Evolutionary conservation across 2,797 vertebrate species (phyloP).

Genomic region (Thunnus albacares): DNA sequence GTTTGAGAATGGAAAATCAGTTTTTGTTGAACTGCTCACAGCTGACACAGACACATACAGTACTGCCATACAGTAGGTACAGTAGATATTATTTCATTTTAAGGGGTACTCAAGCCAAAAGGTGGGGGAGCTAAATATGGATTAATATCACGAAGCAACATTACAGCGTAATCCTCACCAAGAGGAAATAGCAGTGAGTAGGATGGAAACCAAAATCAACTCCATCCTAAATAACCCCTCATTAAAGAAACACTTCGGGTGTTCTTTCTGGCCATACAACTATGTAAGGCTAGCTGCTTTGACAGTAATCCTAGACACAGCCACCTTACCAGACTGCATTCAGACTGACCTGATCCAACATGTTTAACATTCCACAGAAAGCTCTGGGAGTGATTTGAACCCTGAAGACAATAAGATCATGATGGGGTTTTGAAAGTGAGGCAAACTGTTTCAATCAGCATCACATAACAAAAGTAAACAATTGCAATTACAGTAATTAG

Average conservation of each 20-base stretch:
- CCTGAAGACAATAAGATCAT: slow-evolving; percentile 51
- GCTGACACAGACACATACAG: neutral
- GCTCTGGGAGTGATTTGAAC: slow-evolving; percentile 25
- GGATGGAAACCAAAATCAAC: slow-evolving; percentile 43
- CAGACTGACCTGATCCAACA: slow-evolving; percentile 28
- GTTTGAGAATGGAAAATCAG: neutral
- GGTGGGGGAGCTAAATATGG: slow-evolving; percentile 24
- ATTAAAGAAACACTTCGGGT: slow-evolving; percentile 18
- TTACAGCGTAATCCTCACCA: slow-evolving; percentile 34
- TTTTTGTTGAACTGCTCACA: neutral
- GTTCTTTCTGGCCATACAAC: slow-evolving; percentile 13
- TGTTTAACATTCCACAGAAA: slow-evolving; percentile 58
- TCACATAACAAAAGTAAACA: slow-evolving; percentile 65
- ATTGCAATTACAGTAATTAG: slow-evolving; percentile 65
- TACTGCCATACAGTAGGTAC: neutral
- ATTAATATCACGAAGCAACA: slow-evolving; percentile 31
- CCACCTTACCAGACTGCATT: slow-evolving; percentile 10
- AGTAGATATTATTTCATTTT: slow-evolving; percentile 17
- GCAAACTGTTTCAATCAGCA: slow-evolving; percentile 59
- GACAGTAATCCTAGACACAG: slow-evolving; percentile 29
- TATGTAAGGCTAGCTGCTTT: slow-evolving; percentile 28
- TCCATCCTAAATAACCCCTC: neutral
- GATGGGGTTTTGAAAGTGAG: slow-evolving; percentile 48
- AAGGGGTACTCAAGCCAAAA: slow-evolving; percentile 18
- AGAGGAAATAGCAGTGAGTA: slow-evolving; percentile 31